Percentiles rank a stretch among this genome's conserved stretches.
phyloP scores from a whole-genome alignment of 2,888 invertebrate species.

The Tetanocera ferruginea region DNA sequence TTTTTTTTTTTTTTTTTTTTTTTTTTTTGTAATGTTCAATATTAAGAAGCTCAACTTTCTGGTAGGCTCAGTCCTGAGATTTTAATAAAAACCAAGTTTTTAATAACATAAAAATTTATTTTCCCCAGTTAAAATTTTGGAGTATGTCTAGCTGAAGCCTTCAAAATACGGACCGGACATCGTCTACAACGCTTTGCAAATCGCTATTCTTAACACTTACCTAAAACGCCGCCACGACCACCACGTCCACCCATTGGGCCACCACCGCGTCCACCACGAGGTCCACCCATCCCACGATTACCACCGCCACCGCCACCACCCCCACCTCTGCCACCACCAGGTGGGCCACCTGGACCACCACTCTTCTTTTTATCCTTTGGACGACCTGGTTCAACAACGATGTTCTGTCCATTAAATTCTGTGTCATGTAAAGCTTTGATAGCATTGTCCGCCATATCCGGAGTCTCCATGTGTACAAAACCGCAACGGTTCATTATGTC shows the following conservation, averaged over 20 bases:
- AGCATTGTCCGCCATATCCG: slow-evolving; percentile 85
- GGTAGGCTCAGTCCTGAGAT: neutral
- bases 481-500: slow-evolving; percentile 96
- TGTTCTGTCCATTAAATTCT: slow-evolving; percentile 85
- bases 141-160: neutral
- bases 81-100: neutral
- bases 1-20: neutral
- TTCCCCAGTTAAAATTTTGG: neutral
- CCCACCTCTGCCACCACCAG: slow-evolving; percentile 32
- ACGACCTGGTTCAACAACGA: slow-evolving; percentile 87
- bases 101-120: neutral
- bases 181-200: no score
- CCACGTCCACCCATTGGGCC: slow-evolving; percentile 52
- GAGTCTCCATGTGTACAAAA: slow-evolving; percentile 91
- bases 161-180: no score
- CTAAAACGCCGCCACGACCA: slow-evolving; percentile 46
- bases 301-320: slow-evolving; percentile 71
- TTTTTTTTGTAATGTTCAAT: neutral
- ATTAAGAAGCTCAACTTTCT: neutral
- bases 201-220: slow-evolving; percentile 32
- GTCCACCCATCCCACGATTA: slow-evolving; percentile 55
- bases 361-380: slow-evolving; percentile 76
- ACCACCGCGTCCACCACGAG: slow-evolving; percentile 46
- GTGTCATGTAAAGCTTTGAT: slow-evolving; percentile 85
- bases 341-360: slow-evolving; percentile 57